Conservation (phyloP, 2,113 vertebrate genomes). For the Mobula hypostoma region DNA sequence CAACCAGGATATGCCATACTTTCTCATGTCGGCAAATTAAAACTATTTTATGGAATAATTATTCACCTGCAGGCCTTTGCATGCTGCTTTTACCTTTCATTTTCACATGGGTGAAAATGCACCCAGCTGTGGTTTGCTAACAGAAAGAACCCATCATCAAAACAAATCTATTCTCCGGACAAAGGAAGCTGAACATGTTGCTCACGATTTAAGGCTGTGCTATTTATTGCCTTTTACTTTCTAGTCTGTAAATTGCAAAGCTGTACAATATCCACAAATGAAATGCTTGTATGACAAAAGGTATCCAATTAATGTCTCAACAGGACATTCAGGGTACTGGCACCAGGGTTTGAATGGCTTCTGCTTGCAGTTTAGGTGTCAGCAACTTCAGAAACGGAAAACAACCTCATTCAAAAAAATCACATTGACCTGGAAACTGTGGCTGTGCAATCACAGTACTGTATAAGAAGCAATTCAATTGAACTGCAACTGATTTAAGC, state of each 20-base stretch:
- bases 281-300: neutral
- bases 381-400: neutral
- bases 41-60: neutral
- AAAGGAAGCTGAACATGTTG: neutral
- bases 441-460: neutral
- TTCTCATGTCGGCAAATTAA: neutral
- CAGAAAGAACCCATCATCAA: too few species aligned
- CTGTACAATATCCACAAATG: neutral
- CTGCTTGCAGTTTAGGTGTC: neutral
- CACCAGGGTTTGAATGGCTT: neutral
- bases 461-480: neutral
- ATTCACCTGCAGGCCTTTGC: neutral
- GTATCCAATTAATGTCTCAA: neutral
- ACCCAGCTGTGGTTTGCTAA: too few species aligned
- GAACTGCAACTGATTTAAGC: neutral
- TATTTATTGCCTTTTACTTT: neutral
- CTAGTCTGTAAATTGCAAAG: neutral
- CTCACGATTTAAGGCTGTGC: neutral
- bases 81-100: too few species aligned
- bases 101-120: too few species aligned
- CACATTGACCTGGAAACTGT: neutral
- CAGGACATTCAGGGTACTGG: neutral
- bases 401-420: neutral
- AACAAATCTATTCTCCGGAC: neutral
- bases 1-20: neutral